Evolutionary conservation across 2,797 vertebrate species (phyloP).

Genomic region (Siniperca undulata): DNA sequence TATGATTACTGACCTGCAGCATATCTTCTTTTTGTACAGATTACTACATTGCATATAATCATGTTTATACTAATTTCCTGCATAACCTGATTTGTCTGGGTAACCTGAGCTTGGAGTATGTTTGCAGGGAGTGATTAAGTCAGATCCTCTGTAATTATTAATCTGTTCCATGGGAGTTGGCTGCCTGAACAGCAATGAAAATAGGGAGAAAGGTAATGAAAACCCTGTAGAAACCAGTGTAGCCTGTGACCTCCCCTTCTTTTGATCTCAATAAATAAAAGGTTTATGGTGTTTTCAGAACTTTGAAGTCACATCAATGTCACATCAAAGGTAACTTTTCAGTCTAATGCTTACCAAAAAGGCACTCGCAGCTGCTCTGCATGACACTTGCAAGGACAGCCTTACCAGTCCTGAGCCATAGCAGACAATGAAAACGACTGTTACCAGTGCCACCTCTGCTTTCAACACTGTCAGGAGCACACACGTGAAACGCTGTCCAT

Average conservation of each 20-base stretch:
- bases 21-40: neutral
- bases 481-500: neutral
- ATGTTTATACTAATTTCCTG: neutral
- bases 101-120: neutral
- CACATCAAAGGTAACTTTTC: slow-evolving; percentile 1
- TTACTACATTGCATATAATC: neutral
- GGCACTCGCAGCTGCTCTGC: neutral
- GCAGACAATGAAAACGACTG: neutral
- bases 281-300: neutral
- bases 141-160: slow-evolving; percentile 9
- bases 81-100: neutral
- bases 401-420: neutral
- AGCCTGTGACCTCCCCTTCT: neutral
- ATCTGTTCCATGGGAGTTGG: neutral
- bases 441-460: neutral
- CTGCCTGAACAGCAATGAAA: neutral
- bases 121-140: slow-evolving; percentile 1
- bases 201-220: neutral
- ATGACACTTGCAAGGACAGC: neutral
- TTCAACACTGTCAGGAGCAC: neutral
- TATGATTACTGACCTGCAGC: neutral
- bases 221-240: neutral
- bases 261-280: neutral
- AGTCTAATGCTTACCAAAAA: neutral
- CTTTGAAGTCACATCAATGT: neutral